Percentiles rank a stretch among this genome's conserved stretches.
These are phyloP conservation scores for Papilio glaucus DNA, from an alignment of 1,140 invertebrate genomes.

Conservation along the genomic window DNA sequence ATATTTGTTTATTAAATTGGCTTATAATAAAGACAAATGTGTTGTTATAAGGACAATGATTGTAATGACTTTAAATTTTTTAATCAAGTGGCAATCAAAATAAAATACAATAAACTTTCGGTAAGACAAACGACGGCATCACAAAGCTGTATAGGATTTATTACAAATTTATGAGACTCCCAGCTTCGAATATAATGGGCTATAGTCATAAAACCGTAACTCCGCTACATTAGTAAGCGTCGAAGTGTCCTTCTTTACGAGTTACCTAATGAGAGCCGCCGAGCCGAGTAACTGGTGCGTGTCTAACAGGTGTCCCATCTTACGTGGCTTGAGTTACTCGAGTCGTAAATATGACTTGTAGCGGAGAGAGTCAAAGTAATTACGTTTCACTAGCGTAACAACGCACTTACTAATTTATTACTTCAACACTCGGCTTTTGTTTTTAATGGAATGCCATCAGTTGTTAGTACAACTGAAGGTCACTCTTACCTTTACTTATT, in stretches of 20 bases:
- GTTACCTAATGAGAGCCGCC: constrained; percentile 75
- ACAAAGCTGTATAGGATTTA: constrained; percentile 22
- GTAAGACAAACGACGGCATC: constrained; percentile 8
- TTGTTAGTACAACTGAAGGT: constrained; percentile 4
- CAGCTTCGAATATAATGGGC: constrained; percentile 50
- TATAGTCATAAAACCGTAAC: constrained; percentile 75
- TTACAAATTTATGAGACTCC: constrained; percentile 52
- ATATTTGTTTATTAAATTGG: background rate
- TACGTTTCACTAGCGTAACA: constrained; percentile 32
- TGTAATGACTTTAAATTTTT: background rate
- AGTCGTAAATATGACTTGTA: constrained; percentile 34
- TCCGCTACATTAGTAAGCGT: constrained; percentile 74
- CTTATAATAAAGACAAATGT: background rate
- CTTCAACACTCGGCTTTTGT: constrained; percentile 10
- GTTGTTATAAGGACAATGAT: background rate
- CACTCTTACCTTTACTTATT: background rate
- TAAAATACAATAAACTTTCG: constrained; percentile 9
- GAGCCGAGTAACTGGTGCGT: constrained; percentile 59
- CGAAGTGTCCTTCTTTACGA: constrained; percentile 76
- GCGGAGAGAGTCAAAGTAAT: constrained; percentile 34
- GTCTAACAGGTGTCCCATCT: constrained; percentile 66
- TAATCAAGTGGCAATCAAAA: background rate
- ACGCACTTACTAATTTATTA: constrained; percentile 31
- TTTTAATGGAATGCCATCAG: constrained; percentile 8
- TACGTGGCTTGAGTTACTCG: constrained; percentile 27